Evolutionary conservation across 2,113 vertebrate species (phyloP).

Genomic region (Chionomys nivalis): DNA sequence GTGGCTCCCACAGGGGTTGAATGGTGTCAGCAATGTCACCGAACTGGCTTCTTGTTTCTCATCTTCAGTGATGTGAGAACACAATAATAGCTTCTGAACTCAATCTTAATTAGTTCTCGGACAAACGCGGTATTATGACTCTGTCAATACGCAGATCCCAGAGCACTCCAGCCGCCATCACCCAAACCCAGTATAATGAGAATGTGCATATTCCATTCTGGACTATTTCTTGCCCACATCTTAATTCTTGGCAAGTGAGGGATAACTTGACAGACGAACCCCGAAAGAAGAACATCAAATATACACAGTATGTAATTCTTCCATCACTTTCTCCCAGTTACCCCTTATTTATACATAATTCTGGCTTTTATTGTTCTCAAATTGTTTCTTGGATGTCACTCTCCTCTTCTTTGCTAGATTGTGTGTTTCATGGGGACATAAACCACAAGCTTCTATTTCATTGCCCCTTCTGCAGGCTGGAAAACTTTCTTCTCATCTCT

Average conservation of each 20-base stretch:
- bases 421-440: conserved; percentile 45
- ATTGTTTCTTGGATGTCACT: conserved; percentile 55
- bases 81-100: conserved; percentile 42
- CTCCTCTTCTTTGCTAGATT: conserved; percentile 54
- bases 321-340: conserved; percentile 21
- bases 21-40: neutral
- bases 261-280: conserved; percentile 59
- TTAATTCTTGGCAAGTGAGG: conserved; percentile 59
- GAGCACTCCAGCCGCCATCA: conserved; percentile 60
- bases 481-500: neutral
- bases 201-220: conserved; percentile 44
- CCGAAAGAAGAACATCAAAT: conserved; percentile 57
- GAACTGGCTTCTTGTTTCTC: neutral
- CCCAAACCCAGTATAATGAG: conserved; percentile 29
- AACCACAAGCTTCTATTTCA: conserved; percentile 23
- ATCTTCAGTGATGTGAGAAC: conserved; percentile 47
- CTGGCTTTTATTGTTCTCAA: conserved; percentile 44
- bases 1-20: neutral
- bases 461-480: neutral
- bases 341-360: conserved; percentile 54
- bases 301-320: conserved; percentile 16
- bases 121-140: conserved; percentile 55
- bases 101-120: conserved; percentile 38
- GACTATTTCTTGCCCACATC: conserved; percentile 62
- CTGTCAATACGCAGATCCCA: conserved; percentile 47